A percentile compares a stretch with the other conserved stretches of the same genome.
phyloP scores from a whole-genome alignment of 2,113 vertebrate genomes.

The Leptodactylus fuscus region DNA sequence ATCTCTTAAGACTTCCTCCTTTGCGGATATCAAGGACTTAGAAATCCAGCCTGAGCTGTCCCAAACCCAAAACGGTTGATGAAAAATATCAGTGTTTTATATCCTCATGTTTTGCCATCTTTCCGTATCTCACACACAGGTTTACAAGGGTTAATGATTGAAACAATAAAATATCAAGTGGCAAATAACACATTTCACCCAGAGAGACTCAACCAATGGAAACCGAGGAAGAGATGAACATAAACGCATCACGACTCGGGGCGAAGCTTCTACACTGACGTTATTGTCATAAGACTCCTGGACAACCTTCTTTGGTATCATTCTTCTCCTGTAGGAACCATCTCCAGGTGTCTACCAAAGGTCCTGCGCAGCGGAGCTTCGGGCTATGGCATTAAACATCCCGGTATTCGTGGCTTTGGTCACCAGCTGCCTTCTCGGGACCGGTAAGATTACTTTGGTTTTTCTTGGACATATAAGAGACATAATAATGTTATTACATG shows the following conservation, averaged over 20 bases:
- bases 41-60: not conserved
- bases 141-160: not conserved
- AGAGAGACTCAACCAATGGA: not conserved
- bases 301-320: not conserved
- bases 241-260: not conserved
- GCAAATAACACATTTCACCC: conserved; percentile 18
- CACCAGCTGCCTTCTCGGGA: not conserved
- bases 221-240: not conserved
- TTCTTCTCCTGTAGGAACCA: not conserved
- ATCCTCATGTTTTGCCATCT: not conserved
- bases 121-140: not conserved
- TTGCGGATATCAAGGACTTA: not conserved
- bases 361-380: too few relatives aligned
- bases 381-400: not conserved
- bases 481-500: too few relatives aligned
- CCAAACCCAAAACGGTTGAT: not conserved
- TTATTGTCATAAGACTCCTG: not conserved
- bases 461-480: not conserved
- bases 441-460: not conserved
- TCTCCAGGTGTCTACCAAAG: not conserved
- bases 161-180: conserved; percentile 6
- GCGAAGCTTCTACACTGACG: not conserved
- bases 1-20: too few relatives aligned
- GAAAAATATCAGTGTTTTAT: not conserved
- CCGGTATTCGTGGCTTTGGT: not conserved